Conservation (phyloP, 2,888 invertebrate genomes). For the Liodrosophila aerea region DNA sequence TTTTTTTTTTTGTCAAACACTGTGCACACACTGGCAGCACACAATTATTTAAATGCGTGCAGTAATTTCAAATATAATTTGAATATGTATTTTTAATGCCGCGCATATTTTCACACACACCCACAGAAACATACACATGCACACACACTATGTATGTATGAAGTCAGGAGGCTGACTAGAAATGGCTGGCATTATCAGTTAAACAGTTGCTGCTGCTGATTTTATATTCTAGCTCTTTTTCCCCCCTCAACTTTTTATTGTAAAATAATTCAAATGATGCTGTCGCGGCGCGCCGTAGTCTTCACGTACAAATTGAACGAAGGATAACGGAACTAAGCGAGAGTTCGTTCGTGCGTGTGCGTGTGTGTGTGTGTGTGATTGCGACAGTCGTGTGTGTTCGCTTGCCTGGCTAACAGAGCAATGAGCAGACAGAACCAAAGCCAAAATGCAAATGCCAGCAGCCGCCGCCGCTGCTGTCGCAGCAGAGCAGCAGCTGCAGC, state of each 20-base stretch:
- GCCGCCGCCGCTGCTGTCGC: slow-evolving; percentile 15
- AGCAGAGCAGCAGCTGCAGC: slow-evolving; percentile 32
- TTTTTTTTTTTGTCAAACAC: slow-evolving; percentile 7
- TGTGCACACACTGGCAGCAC: slow-evolving; percentile 14
- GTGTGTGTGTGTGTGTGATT: slow-evolving; percentile 13
- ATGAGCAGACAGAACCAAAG: slow-evolving; percentile 59
- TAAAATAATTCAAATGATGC: slow-evolving; percentile 73
- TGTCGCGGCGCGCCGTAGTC: slow-evolving; percentile 31
- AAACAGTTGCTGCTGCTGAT: slow-evolving; percentile 35
- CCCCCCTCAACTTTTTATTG: slow-evolving; percentile 70
- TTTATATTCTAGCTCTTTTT: slow-evolving; percentile 48
- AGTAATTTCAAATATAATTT: slow-evolving; percentile 71
- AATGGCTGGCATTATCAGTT: slow-evolving; percentile 33
- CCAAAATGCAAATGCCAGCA: slow-evolving; percentile 45
- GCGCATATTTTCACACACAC: slow-evolving; percentile 53
- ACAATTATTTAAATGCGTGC: slow-evolving; percentile 74
- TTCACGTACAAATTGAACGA: slow-evolving; percentile 36
- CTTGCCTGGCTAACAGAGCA: slow-evolving; percentile 68
- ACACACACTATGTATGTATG: slow-evolving; percentile 4
- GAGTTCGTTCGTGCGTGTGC: slow-evolving; percentile 14
- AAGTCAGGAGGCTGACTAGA: slow-evolving; percentile 12
- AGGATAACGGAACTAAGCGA: slow-evolving; percentile 13
- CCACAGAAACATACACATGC: slow-evolving; percentile 21
- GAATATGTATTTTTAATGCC: slow-evolving; percentile 68
- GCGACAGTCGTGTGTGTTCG: slow-evolving; percentile 64